Evolutionary conservation across 2,888 invertebrate species (phyloP), one percentile per base, ranked within the genome.

Genomic region (Heliconius charithonia): DNA sequence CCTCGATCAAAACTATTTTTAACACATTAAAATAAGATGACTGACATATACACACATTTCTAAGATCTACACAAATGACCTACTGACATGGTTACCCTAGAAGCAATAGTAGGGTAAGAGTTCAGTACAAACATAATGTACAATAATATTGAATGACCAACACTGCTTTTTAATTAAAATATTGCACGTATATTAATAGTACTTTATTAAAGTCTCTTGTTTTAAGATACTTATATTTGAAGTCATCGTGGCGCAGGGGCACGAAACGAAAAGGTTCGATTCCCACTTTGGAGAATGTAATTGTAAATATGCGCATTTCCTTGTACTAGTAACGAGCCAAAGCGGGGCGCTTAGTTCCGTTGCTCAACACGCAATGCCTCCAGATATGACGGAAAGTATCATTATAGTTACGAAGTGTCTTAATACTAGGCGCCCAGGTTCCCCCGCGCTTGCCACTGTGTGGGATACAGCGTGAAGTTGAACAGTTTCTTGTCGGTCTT

Each of bases 121-220:
- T 72, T 72, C 56, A 72, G 71, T 56, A 6, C 56, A 56, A 56
- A 56, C 32, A 27, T 27, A 72, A 32, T 41, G 41, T 67, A n/a
- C 56, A 71, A 56, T 56, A 56, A 72, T 32, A 37, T 59, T 59
- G 32, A 59, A 72, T 37, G 37, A 37, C 32, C 65, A 59, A 59
- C 59, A 72, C 37, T 56, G 59, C n/a, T 37, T 29, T 72, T 59
- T 72, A 59, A 72, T 59, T 72, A 59, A 72, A 32, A 72, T 72
- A 72, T 59, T 59, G n/a, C 72, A 51, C 45, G 45, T 25, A 19
- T 51, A 51, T 4, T 19, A 59, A 32, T 56, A 7, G 29, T 12
- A 32, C 0, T 59, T 72, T 37, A 59, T 59, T 37, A 37, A 13
- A 12, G n/a, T 32, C 51, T 71, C 3, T 56, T 32, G n/a, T 13